Base-by-base conservation (phyloP, 2,113 vertebrate genomes). In the Girardinichthys multiradiatus region DNA sequence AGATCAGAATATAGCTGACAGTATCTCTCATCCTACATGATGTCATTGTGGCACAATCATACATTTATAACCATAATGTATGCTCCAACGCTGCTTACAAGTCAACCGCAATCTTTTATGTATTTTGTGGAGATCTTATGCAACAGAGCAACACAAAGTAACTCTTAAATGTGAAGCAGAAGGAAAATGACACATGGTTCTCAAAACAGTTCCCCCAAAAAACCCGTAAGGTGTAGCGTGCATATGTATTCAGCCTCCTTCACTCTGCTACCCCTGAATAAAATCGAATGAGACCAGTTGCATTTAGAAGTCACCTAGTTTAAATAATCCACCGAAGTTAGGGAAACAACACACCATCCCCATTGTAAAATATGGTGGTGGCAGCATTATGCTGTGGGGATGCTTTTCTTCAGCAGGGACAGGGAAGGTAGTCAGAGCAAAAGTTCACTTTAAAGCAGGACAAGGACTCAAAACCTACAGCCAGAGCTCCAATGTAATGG, bases 21-120 rank as follows among this genome's bases (percentile, higher is more conserved):
- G 62, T 79, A 74, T 74, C 66, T 82, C 76, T 60, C 66, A 71
- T 85, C 70, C 61, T 68, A 37, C 75, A 72, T 62, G 48, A 51
- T 87, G 65, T 63, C 29, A 30, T 45, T 48, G 17, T 51, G 74
- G 35, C 71, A 72, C 61, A 42, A 65, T 81, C 39, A 65, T 60
- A 45, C 24, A 60, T 58, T 57, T 68, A 58, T 17, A 70, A 73
- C 86, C 17, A 45, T 72, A 63, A 81, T 62, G 21, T 74, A 78
- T 68, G 82, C 60, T 74, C 51, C 70, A 80, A 81, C 72, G 66
- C 86, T 72, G 78, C 74, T 73, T 57, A 75, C 70, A 35, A 68
- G 26, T 51, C 81, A 54, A 54, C 24, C 10, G 21, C 48, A 10
- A 12, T 2, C 8, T 39, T 13, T 12, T 10, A 39, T 11, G 10